These are phyloP conservation scores for Osedax fenrisi DNA, from an alignment of 2,888 invertebrate species.

Conservation along the genomic window DNA sequence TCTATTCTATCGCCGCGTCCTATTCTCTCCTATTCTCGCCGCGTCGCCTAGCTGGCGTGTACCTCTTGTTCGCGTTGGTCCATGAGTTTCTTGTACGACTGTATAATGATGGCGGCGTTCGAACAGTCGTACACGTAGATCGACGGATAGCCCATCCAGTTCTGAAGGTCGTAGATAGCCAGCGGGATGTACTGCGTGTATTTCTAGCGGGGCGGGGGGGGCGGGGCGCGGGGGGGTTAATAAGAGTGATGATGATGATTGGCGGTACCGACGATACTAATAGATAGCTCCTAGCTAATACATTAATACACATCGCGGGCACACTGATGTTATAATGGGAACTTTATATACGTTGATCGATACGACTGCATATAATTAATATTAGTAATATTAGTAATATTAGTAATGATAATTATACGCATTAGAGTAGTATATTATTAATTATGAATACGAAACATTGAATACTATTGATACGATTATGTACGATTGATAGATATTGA, in stretches of 20 bases:
- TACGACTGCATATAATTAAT: too few species aligned
- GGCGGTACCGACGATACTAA: too few species aligned
- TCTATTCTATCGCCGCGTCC: too few species aligned
- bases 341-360: too few species aligned
- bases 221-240: background rate
- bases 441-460: too few species aligned
- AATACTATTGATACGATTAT: too few species aligned
- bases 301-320: background rate
- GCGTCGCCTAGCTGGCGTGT: background rate
- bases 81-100: slow-evolving; percentile 53
- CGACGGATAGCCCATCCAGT: slow-evolving; percentile 97
- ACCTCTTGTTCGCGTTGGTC: slow-evolving; percentile 43
- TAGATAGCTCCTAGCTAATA: too few species aligned
- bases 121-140: slow-evolving; percentile 99
- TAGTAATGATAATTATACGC: too few species aligned
- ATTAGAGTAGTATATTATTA: too few species aligned
- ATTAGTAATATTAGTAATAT: too few species aligned
- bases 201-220: slow-evolving; percentile 55
- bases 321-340: too few species aligned
- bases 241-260: background rate
- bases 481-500: too few species aligned
- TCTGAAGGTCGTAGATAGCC: slow-evolving; percentile 91
- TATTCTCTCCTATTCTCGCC: background rate
- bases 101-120: slow-evolving; percentile 88
- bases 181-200: slow-evolving; percentile 98